Evolutionary conservation across 2,113 vertebrate genomes (phyloP), one percentile per base, ranked within the genome.

Genomic region (Gyps fulvus): DNA sequence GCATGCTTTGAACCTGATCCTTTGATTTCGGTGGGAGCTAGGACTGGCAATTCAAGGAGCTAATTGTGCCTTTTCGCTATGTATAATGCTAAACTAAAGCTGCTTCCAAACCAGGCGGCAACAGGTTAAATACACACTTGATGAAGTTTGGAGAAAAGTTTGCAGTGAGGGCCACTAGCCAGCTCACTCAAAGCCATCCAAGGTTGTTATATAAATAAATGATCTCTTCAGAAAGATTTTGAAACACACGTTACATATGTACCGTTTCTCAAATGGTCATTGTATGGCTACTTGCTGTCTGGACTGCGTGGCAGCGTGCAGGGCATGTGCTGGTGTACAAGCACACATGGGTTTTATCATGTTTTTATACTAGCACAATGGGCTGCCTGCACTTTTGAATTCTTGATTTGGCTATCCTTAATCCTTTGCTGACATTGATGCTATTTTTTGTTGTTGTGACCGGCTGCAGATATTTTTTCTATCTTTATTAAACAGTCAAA

Each of bases 1-100:
- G 74, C 84, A 54, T 85, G 84, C 94, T 96, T 95, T 95, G 93
- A 96, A 97, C 95, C 91, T 19, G 63, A 62, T 91, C 83, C 93
- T 94, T 92, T 96, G 93, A 96, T 95, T 97, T 95, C 59, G 80
- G 62, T 87, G n/a, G 45, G 45, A 94, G 62, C 45, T 85, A 61
- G 58, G 85, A 54, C 55, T 61, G 50, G 76, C 84, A 93, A 82
- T 89, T 91, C 78, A 62, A 94, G 84, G 42, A 90, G 58, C 70
- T 96, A 88, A 94, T 73, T 88, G 78, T 94, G 49, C n/a, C 38
- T 91, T 94, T 95, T 86, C 88, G 38, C 87, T 88, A 14, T 91
- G 91, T 86, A 62, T 62, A 94, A 59, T 70, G 34, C 71, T 66
- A 85, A 91, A 70, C 76, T 70, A 95, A 95, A 96, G 50, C 66